Evolutionary conservation across 2,113 vertebrate genomes (phyloP).

Genomic region (Tetrao urogallus): DNA sequence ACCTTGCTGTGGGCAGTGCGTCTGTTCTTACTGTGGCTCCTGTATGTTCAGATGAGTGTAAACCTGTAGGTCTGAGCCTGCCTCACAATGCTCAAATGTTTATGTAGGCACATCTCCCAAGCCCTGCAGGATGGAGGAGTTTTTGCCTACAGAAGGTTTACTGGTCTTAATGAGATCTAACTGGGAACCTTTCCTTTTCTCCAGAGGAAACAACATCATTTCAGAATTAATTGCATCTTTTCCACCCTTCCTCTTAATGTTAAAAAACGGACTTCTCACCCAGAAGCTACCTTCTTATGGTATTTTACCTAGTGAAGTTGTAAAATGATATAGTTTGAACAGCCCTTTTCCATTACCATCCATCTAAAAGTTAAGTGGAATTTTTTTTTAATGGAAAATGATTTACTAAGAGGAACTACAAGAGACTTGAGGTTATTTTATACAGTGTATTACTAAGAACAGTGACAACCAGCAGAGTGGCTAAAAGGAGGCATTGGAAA

Average conservation of each 20-base stretch:
- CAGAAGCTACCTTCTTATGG: not conserved
- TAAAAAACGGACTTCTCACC: not conserved
- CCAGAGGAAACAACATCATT: not conserved
- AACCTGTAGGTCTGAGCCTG: rapidly evolving
- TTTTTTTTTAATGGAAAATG: not conserved
- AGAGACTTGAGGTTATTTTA: constrained; percentile 6
- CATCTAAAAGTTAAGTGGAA: constrained; percentile 14
- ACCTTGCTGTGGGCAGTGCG: not conserved
- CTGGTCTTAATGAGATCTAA: not conserved
- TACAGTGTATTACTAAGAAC: not conserved
- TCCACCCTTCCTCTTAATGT: not conserved
- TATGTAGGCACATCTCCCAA: not conserved
- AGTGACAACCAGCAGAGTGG: not conserved
- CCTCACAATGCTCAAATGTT: not conserved
- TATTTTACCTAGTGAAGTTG: not conserved
- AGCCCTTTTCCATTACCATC: not conserved
- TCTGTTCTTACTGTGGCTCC: not conserved
- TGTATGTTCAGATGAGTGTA: rapidly evolving
- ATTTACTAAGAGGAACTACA: not conserved
- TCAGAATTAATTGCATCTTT: not conserved
- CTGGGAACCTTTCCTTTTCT: not conserved
- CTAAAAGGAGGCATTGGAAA: not conserved
- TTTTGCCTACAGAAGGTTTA: not conserved
- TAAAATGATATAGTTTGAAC: not conserved
- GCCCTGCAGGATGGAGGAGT: not conserved